Percentiles rank a stretch among this genome's conserved stretches.
Evolutionary conservation across 2,113 vertebrate genomes (phyloP).

Genomic region (Prunella himalayana): DNA sequence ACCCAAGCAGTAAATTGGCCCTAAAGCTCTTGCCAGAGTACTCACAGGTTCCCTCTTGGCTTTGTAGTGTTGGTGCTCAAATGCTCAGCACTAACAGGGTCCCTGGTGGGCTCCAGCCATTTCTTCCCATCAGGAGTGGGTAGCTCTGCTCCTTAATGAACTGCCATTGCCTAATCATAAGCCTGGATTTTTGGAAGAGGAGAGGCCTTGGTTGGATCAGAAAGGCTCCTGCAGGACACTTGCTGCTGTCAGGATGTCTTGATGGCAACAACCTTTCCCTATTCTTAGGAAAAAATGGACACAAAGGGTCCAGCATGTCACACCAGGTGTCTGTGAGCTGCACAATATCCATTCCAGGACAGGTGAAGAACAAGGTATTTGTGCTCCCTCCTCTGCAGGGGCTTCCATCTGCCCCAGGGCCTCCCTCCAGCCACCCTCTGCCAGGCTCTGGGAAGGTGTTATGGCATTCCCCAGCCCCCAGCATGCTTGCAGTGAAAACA

Average conservation of each 20-base stretch:
- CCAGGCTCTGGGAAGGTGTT: not conserved
- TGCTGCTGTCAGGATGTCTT: accelerated
- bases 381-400: not conserved
- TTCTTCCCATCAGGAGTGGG: not conserved
- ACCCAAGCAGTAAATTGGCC: not conserved
- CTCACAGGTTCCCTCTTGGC: not conserved
- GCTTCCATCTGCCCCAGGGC: not conserved
- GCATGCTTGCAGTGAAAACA: not conserved
- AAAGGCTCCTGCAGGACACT: not conserved
- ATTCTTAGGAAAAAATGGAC: not conserved
- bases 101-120: not conserved
- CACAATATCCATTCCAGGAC: not conserved
- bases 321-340: not conserved
- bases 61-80: not conserved
- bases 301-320: not conserved
- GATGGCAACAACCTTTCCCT: not conserved
- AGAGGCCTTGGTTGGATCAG: not conserved
- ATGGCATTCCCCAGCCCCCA: not conserved
- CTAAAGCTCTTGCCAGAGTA: not conserved
- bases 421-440: not conserved
- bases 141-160: not conserved
- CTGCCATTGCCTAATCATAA: not conserved
- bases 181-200: not conserved
- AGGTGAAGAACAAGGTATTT: not conserved
- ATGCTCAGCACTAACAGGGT: not conserved